These are phyloP conservation scores for Apamea monoglypha DNA, from an alignment of 2,888 invertebrate genomes.

Conservation along the genomic window DNA sequence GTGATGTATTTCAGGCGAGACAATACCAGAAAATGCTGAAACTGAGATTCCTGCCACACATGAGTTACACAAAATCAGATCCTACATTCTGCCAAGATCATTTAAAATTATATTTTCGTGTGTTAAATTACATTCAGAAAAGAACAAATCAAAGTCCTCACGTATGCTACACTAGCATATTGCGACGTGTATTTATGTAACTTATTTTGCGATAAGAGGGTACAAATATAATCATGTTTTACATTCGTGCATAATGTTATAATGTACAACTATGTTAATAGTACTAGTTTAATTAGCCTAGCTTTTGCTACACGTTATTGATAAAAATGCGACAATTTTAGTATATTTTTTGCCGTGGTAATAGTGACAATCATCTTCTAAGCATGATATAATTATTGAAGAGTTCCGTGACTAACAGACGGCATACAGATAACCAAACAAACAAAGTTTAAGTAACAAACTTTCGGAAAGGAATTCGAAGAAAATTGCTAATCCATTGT, in stretches of 20 bases:
- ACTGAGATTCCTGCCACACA: too few species aligned
- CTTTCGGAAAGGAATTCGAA: background rate
- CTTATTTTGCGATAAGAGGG: background rate
- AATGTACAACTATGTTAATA: slow-evolving; percentile 31
- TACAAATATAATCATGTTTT: background rate
- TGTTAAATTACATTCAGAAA: too few species aligned
- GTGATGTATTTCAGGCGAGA: too few species aligned
- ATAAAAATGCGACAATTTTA: slow-evolving; percentile 33
- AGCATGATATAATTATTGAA: slow-evolving; percentile 28
- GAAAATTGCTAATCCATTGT: background rate
- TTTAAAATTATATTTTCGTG: too few species aligned
- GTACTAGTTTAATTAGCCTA: background rate
- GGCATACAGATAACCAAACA: background rate
- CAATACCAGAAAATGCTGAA: too few species aligned
- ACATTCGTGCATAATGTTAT: slow-evolving; percentile 17
- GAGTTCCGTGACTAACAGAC: slow-evolving; percentile 14
- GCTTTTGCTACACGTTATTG: slow-evolving; percentile 13
- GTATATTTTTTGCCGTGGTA: slow-evolving; percentile 4
- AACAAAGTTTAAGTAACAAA: background rate
- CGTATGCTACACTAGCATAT: too few species aligned
- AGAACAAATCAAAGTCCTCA: too few species aligned
- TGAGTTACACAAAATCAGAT: too few species aligned
- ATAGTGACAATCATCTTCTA: slow-evolving; percentile 38
- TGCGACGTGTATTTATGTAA: background rate
- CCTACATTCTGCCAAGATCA: too few species aligned